Evolutionary conservation across 2,797 vertebrate genomes (phyloP).

Genomic region (Scomberomorus guttatus): DNA sequence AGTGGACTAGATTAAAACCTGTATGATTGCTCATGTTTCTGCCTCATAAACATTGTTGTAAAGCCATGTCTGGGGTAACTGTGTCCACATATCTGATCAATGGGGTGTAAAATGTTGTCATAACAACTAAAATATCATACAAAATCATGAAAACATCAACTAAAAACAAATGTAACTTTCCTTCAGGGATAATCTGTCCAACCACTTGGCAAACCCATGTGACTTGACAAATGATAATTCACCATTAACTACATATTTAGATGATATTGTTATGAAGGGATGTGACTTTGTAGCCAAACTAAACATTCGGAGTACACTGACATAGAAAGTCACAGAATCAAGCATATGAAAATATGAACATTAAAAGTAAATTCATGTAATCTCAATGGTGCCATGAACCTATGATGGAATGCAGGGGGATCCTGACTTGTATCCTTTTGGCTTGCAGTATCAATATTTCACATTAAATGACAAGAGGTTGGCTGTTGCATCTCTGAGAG

Average conservation of each 20-base stretch:
- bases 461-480: slow-evolving; percentile 39
- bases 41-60: background rate
- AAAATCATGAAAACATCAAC: background rate
- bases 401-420: slow-evolving; percentile 2
- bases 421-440: slow-evolving; percentile 18
- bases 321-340: slow-evolving; percentile 15
- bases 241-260: slow-evolving; percentile 27
- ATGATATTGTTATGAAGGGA: slow-evolving; percentile 21
- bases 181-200: slow-evolving; percentile 18
- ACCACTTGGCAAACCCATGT: background rate
- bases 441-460: slow-evolving; percentile 38
- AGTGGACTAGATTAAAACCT: slow-evolving; percentile 2
- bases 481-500: slow-evolving; percentile 24
- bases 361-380: slow-evolving; percentile 15
- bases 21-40: background rate
- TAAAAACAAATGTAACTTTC: slow-evolving; percentile 20
- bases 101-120: slow-evolving; percentile 13
- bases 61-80: background rate
- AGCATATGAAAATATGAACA: slow-evolving; percentile 22
- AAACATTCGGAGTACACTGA: slow-evolving; percentile 2
- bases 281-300: slow-evolving; percentile 15
- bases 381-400: slow-evolving; percentile 17
- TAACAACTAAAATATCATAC: background rate
- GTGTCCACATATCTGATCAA: background rate
- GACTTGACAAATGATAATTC: slow-evolving; percentile 37